Evolutionary conservation across 2,113 vertebrate genomes (phyloP).

Genomic region (Epinephelus fuscoguttatus): DNA sequence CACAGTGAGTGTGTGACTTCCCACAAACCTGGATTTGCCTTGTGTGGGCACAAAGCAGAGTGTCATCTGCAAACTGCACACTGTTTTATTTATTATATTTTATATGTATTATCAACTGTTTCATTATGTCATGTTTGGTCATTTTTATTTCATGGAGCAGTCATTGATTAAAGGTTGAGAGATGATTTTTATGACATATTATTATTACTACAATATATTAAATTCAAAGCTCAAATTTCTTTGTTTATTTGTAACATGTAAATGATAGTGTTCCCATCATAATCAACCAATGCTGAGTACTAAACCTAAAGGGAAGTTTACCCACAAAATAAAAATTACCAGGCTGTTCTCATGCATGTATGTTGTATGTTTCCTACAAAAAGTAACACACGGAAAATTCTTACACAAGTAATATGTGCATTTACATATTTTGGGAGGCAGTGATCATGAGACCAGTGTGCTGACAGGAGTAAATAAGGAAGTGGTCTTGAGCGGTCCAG

Average conservation of each 20-base stretch:
- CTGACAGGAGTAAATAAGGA: too few relatives aligned
- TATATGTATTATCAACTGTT: not conserved
- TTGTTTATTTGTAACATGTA: not conserved
- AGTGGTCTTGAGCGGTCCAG: too few relatives aligned
- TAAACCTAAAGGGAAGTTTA: not conserved
- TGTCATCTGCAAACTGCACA: constrained; percentile 15
- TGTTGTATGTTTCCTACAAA: too few relatives aligned
- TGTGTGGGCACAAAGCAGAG: constrained; percentile 1
- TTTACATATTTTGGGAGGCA: too few relatives aligned
- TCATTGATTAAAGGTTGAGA: not conserved
- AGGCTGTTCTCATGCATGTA: too few relatives aligned
- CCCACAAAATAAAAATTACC: too few relatives aligned
- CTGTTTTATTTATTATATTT: not conserved
- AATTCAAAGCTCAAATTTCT: not conserved
- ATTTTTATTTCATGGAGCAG: not conserved
- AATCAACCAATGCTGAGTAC: not conserved
- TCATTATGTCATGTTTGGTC: not conserved
- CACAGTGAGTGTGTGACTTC: constrained; percentile 52
- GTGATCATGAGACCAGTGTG: too few relatives aligned
- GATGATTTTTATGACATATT: not conserved
- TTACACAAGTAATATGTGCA: too few relatives aligned
- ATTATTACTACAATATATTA: not conserved
- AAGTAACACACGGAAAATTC: too few relatives aligned
- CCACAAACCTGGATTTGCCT: constrained; percentile 51
- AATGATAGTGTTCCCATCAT: not conserved